Conservation (phyloP, 2,797 vertebrate species). For the Crypturellus tataupa region DNA sequence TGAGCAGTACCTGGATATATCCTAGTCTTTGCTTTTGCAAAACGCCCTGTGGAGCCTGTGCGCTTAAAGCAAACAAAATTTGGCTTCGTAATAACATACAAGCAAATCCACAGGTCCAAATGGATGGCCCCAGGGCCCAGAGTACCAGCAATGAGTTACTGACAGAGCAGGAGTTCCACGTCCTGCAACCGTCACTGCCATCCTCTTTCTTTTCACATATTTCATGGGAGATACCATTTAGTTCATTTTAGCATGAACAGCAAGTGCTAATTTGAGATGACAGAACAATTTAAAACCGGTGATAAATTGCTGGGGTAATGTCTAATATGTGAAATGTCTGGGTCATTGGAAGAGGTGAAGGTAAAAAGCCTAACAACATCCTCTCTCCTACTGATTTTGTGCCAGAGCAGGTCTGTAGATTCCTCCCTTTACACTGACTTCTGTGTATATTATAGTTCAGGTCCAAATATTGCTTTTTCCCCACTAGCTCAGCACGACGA, state of each 20-base stretch:
- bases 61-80: slow-evolving; percentile 36
- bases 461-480: background rate
- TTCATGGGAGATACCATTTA: slow-evolving; percentile 43
- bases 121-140: background rate
- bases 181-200: slow-evolving; percentile 33
- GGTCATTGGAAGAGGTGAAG: slow-evolving; percentile 11
- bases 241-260: slow-evolving; percentile 56
- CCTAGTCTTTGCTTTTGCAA: background rate
- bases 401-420: background rate
- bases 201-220: slow-evolving; percentile 35
- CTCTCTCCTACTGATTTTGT: background rate
- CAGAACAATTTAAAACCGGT: slow-evolving; percentile 58
- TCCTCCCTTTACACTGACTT: background rate
- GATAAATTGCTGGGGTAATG: slow-evolving; percentile 35
- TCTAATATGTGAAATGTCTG: slow-evolving; percentile 39
- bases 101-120: background rate
- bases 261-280: slow-evolving; percentile 53
- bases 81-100: background rate
- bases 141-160: background rate
- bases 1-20: background rate
- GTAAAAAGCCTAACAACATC: background rate
- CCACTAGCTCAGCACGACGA: background rate
- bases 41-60: background rate
- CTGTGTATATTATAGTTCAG: background rate
- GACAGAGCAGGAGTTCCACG: background rate